Evolutionary conservation across 2,797 vertebrate genomes (phyloP), one percentile per base, ranked within the genome.

Genomic region (Dermochelys coriacea): DNA sequence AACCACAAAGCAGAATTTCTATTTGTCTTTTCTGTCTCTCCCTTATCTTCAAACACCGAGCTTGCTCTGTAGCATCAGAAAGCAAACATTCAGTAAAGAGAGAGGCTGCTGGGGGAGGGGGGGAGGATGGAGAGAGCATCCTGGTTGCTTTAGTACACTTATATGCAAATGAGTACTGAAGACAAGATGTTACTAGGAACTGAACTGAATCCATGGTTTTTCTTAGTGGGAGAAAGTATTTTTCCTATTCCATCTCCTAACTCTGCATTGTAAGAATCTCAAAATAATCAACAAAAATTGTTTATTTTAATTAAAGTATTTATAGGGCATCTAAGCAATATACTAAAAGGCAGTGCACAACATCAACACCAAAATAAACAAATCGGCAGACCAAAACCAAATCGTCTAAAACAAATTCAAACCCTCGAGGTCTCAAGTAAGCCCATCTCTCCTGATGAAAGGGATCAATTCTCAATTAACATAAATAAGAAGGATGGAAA

Each of bases 251-350:
- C 47, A 52, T 23, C 80, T 89, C 75, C 80, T 89, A 81, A 87
- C 41, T 87, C 83, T 21, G 3, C 3, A 86, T 34, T 52, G 59
- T 92, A 41, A 80, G 51, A 87, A 54, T 8, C 77, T 45, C 64
- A 77, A 50, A 10, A 31, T 34, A 89, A 90, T 91, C 50, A 95
- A 90, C 41, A 96, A 86, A 90, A 37, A n/a, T 77, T 47, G 1
- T 12, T 61, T 0, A 0, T 79, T 64, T 82, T 81, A 87, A 27
- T 10, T 37, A 92, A 87, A 90, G 61, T 57, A 59, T 10, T 19
- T 88, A 85, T 61, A 93, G 87, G 94, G 34, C 16, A 87, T 8
- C 37, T 71, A 82, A 61, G 19, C 31, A 92, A 31, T 45, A 80
- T 41, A 84, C 83, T 79, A 84, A 92, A 88, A 64, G n/a, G 16